Conservation (phyloP, 2,797 vertebrate genomes). For the Melanotaenia nigrans region DNA sequence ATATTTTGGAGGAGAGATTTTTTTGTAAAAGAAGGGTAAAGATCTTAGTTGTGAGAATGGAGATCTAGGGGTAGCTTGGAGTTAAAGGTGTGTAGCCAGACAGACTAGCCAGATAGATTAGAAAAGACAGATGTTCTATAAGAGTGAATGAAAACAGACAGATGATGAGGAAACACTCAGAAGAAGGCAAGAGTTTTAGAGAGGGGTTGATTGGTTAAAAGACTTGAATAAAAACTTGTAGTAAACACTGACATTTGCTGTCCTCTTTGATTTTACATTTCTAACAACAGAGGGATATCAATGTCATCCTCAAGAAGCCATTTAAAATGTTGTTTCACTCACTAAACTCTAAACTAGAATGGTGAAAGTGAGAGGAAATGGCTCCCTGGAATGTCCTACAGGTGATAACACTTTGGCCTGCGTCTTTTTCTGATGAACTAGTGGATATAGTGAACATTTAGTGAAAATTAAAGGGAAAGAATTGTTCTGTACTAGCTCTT, state of each 20-base stretch:
- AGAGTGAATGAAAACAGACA: slow-evolving; percentile 37
- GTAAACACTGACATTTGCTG: slow-evolving; percentile 10
- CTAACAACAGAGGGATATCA: slow-evolving; percentile 9
- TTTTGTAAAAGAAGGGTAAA: slow-evolving; percentile 2
- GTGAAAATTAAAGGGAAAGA: slow-evolving; percentile 51
- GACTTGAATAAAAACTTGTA: slow-evolving; percentile 22
- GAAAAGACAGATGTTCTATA: slow-evolving; percentile 42
- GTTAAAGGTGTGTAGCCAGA: slow-evolving; percentile 32
- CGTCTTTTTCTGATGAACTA: slow-evolving; percentile 53
- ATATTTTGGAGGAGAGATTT: not conserved
- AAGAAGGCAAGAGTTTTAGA: slow-evolving; percentile 15
- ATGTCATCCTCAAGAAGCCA: slow-evolving; percentile 21
- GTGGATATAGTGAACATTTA: slow-evolving; percentile 66
- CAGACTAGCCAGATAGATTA: slow-evolving; percentile 22
- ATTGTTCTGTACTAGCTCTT: slow-evolving; percentile 47
- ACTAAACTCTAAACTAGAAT: slow-evolving; percentile 22
- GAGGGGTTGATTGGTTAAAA: slow-evolving; percentile 33
- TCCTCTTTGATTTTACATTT: slow-evolving; percentile 21
- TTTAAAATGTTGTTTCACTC: slow-evolving; percentile 28
- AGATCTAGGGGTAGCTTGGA: slow-evolving; percentile 1
- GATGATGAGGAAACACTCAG: slow-evolving; percentile 35
- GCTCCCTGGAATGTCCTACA: slow-evolving; percentile 7
- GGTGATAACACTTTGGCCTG: slow-evolving; percentile 16
- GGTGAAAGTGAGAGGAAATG: slow-evolving; percentile 18
- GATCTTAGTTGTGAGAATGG: slow-evolving; percentile 8